These are phyloP conservation scores for Calliscelio sp. DNA, from an alignment of 2,888 invertebrate species.

Conservation along the genomic window DNA sequence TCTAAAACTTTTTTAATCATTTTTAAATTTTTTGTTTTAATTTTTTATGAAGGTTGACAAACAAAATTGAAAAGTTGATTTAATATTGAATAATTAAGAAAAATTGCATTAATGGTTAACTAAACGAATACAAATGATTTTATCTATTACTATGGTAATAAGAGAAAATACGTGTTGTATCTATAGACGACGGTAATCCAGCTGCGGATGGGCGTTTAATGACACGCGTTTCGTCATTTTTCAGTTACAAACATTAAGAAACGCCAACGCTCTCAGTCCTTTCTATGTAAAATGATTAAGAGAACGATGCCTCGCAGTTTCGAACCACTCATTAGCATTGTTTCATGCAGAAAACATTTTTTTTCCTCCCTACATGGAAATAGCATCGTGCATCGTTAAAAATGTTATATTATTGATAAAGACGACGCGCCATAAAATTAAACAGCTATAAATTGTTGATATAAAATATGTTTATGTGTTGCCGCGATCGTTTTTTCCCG, in stretches of 20 bases:
- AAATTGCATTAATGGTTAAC: too few relatives aligned
- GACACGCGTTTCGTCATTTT: slow-evolving; percentile 69
- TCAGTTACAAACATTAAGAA: slow-evolving; percentile 64
- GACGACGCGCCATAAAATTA: slow-evolving; percentile 30
- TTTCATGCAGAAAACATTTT: slow-evolving; percentile 48
- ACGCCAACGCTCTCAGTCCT: slow-evolving; percentile 69
- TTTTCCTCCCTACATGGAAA: slow-evolving; percentile 20
- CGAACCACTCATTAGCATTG: slow-evolving; percentile 62
- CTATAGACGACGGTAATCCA: slow-evolving; percentile 48
- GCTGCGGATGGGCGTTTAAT: slow-evolving; percentile 64
- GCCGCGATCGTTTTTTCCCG: slow-evolving; percentile 25
- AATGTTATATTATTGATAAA: slow-evolving; percentile 51
- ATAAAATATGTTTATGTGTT: slow-evolving; percentile 12
- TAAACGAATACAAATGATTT: too few relatives aligned
- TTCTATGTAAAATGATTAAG: slow-evolving; percentile 65
- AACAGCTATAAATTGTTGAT: slow-evolving; percentile 39
- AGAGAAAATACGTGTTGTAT: slow-evolving; percentile 62
- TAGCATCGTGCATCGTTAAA: slow-evolving; percentile 39
- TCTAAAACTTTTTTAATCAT: too few relatives aligned
- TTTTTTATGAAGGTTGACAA: too few relatives aligned
- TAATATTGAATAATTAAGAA: too few relatives aligned
- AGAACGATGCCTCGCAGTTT: slow-evolving; percentile 52
- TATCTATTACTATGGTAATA: slow-evolving; percentile 59
- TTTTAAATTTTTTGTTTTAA: too few relatives aligned
- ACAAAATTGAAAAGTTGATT: too few relatives aligned